Evolutionary conservation across 2,113 vertebrate genomes (phyloP).

Genomic region (Ardeotis arabs): DNA sequence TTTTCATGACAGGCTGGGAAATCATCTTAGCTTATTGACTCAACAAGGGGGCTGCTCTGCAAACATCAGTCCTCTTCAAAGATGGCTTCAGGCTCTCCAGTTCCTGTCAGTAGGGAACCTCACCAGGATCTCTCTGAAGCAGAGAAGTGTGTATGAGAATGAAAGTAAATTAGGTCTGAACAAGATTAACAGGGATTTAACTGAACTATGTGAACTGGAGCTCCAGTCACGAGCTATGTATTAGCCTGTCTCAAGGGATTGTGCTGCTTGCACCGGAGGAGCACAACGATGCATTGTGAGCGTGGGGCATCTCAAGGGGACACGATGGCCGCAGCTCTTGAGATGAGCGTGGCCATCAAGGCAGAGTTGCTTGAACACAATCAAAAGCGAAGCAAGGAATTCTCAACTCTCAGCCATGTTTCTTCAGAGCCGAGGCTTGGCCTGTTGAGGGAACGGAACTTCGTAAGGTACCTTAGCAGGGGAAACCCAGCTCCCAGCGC

Average conservation of each 20-base stretch:
- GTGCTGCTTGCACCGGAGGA: slow-evolving; percentile 15
- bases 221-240: slow-evolving; percentile 66
- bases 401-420: not conserved
- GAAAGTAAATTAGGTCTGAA: slow-evolving; percentile 67
- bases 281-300: slow-evolving; percentile 49
- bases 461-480: not conserved
- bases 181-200: slow-evolving; percentile 72
- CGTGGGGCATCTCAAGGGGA: not conserved
- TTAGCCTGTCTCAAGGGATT: slow-evolving; percentile 7
- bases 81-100: not conserved
- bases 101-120: not conserved
- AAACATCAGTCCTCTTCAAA: not conserved
- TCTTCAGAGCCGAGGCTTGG: not conserved
- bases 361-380: not conserved
- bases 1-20: not conserved
- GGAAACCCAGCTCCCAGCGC: not conserved
- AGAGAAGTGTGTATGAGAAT: not conserved
- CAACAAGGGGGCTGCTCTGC: not conserved
- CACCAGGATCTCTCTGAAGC: not conserved
- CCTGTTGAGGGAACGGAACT: not conserved
- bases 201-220: slow-evolving; percentile 65
- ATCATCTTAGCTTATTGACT: not conserved
- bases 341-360: not conserved
- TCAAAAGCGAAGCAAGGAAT: not conserved
- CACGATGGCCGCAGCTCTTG: accelerated